Base-by-base conservation (phyloP, 2,888 invertebrate species). In the Ornithoptera alexandrae region DNA sequence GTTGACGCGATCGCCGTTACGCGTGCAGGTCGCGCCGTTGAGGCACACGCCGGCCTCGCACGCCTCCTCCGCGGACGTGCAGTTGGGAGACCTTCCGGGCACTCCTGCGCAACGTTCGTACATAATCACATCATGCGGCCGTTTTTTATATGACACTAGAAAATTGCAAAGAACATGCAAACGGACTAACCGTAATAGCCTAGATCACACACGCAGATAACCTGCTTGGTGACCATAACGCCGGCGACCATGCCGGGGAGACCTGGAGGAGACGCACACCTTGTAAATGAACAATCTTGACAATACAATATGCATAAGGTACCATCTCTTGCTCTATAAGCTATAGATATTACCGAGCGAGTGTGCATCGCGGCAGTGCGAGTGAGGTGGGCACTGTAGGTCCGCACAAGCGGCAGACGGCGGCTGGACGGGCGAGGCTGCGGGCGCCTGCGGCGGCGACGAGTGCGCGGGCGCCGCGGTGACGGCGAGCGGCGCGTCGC, bases 1-100 rank as follows among this genome's bases (percentile, higher is more conserved):
- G 85, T 96, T 95, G 86, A 95, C 94, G 73, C 93, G 89, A 85
- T 91, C 93, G 68, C 78, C 65, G 53, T 91, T 92, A 66, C 87
- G 89, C 73, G 91, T 79, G 87, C 97, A 97, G n/a, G 94, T 93
- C 70, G 95, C 97, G 0, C 96, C 96, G 86, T 97, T 95, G 73
- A 93, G 92, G 80, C 97, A 97, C 59, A 95, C 96, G 81, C 94
- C 94, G 60, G 93, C 94, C 73, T 93, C 93, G 85, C 97, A 97
- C 75, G 90, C 92, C 65, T 83, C 82, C 74, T 93, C 86, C 73
- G 78, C 72, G 20, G 80, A 69, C 56, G 83, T 79, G 82, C 93
- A 93, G 84, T 88, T 87, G 17, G 92, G 90, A 0, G 88, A 53
- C 71, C 74, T 67, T 1, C 90, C 90, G 2, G 90, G 77, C 2